A percentile compares a stretch with the other conserved stretches of the same genome.
These are phyloP conservation scores for Sinosuthora webbiana DNA, from an alignment of 2,113 vertebrate species.

Conservation along the genomic window DNA sequence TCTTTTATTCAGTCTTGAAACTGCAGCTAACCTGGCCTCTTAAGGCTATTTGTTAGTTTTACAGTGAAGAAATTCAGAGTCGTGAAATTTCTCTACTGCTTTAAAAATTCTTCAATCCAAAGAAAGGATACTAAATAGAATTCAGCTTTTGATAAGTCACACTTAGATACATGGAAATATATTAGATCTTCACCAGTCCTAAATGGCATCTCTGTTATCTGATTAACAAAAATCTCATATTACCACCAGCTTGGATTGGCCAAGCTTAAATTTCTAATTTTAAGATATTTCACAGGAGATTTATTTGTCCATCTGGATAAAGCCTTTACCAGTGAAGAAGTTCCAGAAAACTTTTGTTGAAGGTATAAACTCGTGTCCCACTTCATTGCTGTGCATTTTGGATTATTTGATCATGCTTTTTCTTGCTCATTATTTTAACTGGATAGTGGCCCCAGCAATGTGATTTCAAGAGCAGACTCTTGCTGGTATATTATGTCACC, in stretches of 20 bases:
- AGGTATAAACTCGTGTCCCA: neutral
- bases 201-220: neutral
- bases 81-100: neutral
- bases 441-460: neutral
- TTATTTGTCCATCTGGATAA: neutral
- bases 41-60: neutral
- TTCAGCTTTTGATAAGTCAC: neutral
- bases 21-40: neutral
- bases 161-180: neutral
- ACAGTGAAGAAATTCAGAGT: neutral
- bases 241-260: neutral
- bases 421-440: neutral
- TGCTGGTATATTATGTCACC: neutral
- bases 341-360: neutral
- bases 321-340: neutral
- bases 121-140: neutral
- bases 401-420: neutral
- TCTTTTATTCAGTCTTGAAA: neutral
- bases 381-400: neutral
- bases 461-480: neutral
- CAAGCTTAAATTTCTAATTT: neutral
- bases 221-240: neutral
- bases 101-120: neutral
- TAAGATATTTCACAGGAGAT: neutral
- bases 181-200: neutral